These are phyloP conservation scores for Characodon lateralis DNA, from an alignment of 2,797 vertebrate species.

Conservation along the genomic window DNA sequence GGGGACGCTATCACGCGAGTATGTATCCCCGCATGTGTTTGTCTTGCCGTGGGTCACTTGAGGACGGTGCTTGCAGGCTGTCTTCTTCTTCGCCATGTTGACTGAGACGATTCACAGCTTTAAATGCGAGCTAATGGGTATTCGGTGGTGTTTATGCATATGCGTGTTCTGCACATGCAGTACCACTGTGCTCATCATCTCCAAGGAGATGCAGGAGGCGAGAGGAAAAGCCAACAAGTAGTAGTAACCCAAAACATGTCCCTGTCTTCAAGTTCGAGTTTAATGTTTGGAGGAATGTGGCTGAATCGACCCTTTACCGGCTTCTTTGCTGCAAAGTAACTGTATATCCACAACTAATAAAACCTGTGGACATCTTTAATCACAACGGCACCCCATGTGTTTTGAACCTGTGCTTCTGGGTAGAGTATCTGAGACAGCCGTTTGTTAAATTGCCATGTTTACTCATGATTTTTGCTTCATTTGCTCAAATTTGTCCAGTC, in stretches of 20 bases:
- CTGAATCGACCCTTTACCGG: conserved; percentile 41
- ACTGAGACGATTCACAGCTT: conserved; percentile 53
- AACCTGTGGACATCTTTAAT: conserved; percentile 3
- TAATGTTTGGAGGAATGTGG: conserved; percentile 4
- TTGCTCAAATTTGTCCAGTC: not conserved
- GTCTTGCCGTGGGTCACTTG: conserved; percentile 18
- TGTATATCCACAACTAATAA: not conserved
- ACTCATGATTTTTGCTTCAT: not conserved
- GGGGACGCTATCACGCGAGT: conserved; percentile 14
- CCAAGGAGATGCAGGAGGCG: conserved; percentile 65
- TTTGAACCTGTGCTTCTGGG: not conserved
- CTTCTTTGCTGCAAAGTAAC: conserved; percentile 52
- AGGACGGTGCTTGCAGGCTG: conserved; percentile 24
- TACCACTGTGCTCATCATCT: conserved; percentile 48
- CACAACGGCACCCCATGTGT: conserved; percentile 46
- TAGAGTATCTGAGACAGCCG: conserved; percentile 6
- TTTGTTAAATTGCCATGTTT: not conserved
- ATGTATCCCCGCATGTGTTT: conserved; percentile 1
- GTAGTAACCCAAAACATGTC: conserved; percentile 48
- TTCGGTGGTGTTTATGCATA: conserved; percentile 51
- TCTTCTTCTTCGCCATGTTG: conserved; percentile 18
- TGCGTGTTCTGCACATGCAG: conserved; percentile 23
- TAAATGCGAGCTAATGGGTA: conserved; percentile 54
- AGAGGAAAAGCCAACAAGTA: conserved; percentile 53
- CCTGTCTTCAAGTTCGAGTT: conserved; percentile 19